Conservation (phyloP, 2,113 vertebrate genomes). For the Eulacestoma nigropectus region DNA sequence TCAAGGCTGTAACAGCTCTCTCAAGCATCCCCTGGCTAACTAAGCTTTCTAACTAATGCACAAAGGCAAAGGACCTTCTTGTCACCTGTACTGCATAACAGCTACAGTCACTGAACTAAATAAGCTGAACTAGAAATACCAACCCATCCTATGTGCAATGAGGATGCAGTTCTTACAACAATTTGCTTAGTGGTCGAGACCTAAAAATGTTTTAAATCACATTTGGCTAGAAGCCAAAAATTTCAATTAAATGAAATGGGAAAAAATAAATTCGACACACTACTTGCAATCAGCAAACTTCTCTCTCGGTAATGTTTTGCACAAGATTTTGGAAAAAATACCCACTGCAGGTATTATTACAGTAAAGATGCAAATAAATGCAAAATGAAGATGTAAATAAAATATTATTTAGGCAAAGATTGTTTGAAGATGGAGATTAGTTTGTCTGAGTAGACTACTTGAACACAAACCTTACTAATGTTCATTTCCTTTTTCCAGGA, state of each 20-base stretch:
- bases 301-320: neutral
- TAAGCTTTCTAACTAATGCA: neutral
- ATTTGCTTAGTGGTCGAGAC: neutral
- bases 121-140: neutral
- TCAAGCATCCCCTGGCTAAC: neutral
- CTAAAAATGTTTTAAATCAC: neutral
- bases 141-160: neutral
- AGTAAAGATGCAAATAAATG: neutral
- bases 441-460: neutral
- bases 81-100: neutral
- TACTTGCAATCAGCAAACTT: neutral
- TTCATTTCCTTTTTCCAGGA: neutral
- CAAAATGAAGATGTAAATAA: too few relatives aligned
- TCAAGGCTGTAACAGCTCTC: neutral
- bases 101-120: neutral
- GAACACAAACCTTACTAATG: neutral
- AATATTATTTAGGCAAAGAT: neutral
- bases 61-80: neutral
- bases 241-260: neutral
- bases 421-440: neutral
- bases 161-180: neutral
- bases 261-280: neutral
- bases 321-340: neutral
- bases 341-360: neutral
- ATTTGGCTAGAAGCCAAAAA: neutral